Conservation (phyloP, 2,797 vertebrate species). For the Anabas testudineus region DNA sequence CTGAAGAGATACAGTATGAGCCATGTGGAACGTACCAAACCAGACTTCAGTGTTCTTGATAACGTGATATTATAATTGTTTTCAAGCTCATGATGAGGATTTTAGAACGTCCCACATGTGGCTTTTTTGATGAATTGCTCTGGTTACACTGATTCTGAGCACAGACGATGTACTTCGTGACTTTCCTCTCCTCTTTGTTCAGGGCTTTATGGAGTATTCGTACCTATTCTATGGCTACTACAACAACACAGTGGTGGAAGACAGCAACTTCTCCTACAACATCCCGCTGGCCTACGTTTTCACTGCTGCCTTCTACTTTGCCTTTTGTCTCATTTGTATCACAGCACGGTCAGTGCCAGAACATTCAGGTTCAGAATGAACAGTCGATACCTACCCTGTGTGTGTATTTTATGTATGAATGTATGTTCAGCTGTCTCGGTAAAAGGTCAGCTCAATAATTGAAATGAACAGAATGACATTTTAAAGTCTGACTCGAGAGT, state of each 20-base stretch:
- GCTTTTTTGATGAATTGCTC: no score
- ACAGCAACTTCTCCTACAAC: slow-evolving; percentile 81
- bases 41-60: background rate
- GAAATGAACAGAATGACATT: slow-evolving; percentile 19
- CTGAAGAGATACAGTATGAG: slow-evolving; percentile 17
- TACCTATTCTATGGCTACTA: slow-evolving; percentile 93
- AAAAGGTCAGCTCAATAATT: slow-evolving; percentile 1
- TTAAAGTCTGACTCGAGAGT: slow-evolving; percentile 11
- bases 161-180: background rate
- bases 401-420: slow-evolving; percentile 16
- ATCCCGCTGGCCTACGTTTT: slow-evolving; percentile 88
- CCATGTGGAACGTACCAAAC: background rate
- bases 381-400: background rate
- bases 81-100: background rate
- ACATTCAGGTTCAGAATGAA: background rate
- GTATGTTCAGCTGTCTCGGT: background rate
- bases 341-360: slow-evolving; percentile 83
- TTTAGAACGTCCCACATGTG: background rate
- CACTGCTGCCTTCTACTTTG: slow-evolving; percentile 82
- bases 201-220: slow-evolving; percentile 92
- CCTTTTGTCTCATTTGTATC: slow-evolving; percentile 87
- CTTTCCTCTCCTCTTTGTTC: slow-evolving; percentile 12
- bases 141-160: no score
- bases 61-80: background rate
- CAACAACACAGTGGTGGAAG: slow-evolving; percentile 72